Base-by-base conservation (phyloP, 2,797 vertebrate genomes). In the Anguilla anguilla region DNA sequence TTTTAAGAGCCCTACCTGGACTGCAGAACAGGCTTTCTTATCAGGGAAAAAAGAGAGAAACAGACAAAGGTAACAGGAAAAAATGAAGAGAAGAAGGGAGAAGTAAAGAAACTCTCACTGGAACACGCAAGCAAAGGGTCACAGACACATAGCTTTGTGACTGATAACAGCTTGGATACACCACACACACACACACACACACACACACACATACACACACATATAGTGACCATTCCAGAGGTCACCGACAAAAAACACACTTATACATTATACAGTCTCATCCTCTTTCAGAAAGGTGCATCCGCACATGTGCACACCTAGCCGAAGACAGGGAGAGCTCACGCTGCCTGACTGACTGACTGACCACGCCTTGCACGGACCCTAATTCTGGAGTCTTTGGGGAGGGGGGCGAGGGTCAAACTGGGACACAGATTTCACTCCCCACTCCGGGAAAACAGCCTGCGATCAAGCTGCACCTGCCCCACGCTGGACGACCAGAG, bases 381-480 rank as follows among this genome's bases (percentile, higher is more conserved):
- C 43, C 35, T 49, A 43, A 46, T 25, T 3, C 85, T n/a, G 4
- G 39, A 86, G 57, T 6, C 77, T 9, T 84, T 49, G 90, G 90
- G 90, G 17, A 84, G 89, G 11, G 17, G 85, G 89, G 15, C 88
- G 59, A 19, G 61, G 61, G 61, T 82, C 0, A 67, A 83, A 51
- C 84, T 13, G 89, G 87, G 88, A 89, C 79, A 22, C 28, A 6
- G 85, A 49, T 43, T 79, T 86, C n/a, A 19, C 77, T 81, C 39
- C 43, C 22, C 43, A n/a, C 19, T 49, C 43, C 17, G 49, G 6
- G 22, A 31, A 46, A 22, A 35, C 72, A 15, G 31, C 35, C 72
- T 25, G 31, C 13, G 22, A 77, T 25, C 28, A 3, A 49, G 4
- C 43, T 6, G 19, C 43, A 10, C 39, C 19, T 11, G 7, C 49